A percentile compares a stretch with the other conserved stretches of the same genome.
These are phyloP conservation scores for Pristis pectinata DNA, from an alignment of 2,797 vertebrate species.

Conservation along the genomic window DNA sequence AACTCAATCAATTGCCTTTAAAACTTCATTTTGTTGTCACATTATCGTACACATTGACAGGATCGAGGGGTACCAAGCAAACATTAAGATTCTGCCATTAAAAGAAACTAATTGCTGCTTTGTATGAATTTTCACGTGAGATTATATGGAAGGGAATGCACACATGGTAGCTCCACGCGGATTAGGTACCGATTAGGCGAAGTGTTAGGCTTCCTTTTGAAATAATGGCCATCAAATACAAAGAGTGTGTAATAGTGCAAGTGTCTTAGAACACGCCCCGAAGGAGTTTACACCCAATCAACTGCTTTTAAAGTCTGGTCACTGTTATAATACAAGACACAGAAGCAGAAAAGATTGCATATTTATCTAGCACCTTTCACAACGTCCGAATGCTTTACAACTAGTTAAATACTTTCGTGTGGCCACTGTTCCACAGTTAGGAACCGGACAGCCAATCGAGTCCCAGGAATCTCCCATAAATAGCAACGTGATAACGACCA, in stretches of 20 bases:
- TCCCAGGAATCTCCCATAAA: too few species aligned
- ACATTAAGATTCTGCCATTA: too few species aligned
- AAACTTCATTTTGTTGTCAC: background rate
- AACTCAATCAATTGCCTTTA: background rate
- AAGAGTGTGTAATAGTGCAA: background rate
- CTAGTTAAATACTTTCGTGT: too few species aligned
- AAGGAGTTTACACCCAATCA: background rate
- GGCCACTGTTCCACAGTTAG: too few species aligned
- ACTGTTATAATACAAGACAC: background rate
- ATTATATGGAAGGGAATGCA: background rate
- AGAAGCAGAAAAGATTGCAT: background rate
- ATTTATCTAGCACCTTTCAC: too few species aligned
- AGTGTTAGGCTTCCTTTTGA: too few species aligned
- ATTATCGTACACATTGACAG: background rate
- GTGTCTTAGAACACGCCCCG: background rate
- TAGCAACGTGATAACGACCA: too few species aligned
- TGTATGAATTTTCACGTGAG: background rate
- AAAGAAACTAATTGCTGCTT: background rate
- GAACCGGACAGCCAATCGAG: too few species aligned
- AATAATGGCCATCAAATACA: background rate
- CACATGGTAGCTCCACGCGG: background rate
- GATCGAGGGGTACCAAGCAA: too few species aligned
- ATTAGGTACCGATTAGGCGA: too few species aligned
- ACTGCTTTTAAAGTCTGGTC: background rate
- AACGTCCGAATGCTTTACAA: too few species aligned